Percentiles rank a stretch among this genome's conserved stretches.
Evolutionary conservation across 2,113 vertebrate genomes (phyloP).

Genomic region (Rana temporaria): DNA sequence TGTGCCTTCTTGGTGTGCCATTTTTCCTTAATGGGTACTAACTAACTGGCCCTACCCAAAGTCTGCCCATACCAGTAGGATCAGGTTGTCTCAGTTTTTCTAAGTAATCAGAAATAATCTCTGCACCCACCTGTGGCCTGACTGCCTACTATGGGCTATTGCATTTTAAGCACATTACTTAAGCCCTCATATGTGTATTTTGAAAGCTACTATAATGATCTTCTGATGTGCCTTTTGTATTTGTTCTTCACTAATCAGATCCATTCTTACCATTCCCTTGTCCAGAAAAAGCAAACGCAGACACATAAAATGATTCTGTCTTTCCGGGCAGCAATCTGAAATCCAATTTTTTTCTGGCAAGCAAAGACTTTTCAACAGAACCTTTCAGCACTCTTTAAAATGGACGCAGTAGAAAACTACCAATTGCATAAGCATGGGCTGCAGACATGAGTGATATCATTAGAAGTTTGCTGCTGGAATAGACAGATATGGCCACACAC

Average conservation of each 20-base stretch:
- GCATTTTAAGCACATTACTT: too few species aligned
- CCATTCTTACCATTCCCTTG: slow-evolving; percentile 36
- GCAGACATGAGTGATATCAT: too few species aligned
- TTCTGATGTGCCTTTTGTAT: not conserved
- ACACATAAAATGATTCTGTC: slow-evolving; percentile 28
- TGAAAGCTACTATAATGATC: slow-evolving; percentile 12
- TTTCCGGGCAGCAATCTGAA: slow-evolving; percentile 37
- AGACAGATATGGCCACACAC: too few species aligned
- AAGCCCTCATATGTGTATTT: not conserved
- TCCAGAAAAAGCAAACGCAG: slow-evolving; percentile 51
- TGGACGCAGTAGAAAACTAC: slow-evolving; percentile 2
- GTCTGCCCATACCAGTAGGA: too few species aligned
- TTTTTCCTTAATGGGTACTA: too few species aligned
- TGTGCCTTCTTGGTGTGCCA: too few species aligned
- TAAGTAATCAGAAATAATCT: too few species aligned
- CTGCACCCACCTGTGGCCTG: too few species aligned
- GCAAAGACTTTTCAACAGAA: not conserved
- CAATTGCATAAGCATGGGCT: slow-evolving; percentile 12
- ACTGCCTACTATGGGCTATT: too few species aligned
- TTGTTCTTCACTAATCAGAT: slow-evolving; percentile 49
- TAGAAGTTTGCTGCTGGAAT: too few species aligned
- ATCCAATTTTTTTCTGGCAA: slow-evolving; percentile 25
- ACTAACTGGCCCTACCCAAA: too few species aligned
- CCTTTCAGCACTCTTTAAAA: slow-evolving; percentile 8
- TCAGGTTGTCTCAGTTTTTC: too few species aligned